Evolutionary conservation across 2,888 invertebrate genomes (phyloP).

Genomic region (Drosophila neoperkinsi): DNA sequence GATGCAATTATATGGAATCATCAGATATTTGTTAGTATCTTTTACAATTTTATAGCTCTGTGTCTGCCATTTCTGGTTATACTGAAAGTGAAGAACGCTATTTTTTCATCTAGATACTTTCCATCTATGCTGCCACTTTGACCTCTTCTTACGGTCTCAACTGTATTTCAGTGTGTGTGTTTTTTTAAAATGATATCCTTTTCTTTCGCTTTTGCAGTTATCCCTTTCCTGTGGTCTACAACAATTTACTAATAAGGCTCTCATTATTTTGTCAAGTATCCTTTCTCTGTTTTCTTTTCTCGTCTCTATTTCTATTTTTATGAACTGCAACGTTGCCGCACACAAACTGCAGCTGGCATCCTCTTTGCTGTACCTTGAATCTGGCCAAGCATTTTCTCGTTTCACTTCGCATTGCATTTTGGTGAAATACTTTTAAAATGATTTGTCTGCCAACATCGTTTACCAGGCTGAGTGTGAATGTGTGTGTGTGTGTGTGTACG

Average conservation of each 20-base stretch:
- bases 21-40: slow-evolving; percentile 8
- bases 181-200: background rate
- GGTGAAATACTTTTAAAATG: slow-evolving; percentile 73
- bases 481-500: slow-evolving; percentile 18
- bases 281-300: background rate
- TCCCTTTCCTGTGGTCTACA: background rate
- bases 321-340: slow-evolving; percentile 16
- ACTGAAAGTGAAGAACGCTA: background rate
- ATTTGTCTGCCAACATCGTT: slow-evolving; percentile 64
- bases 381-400: slow-evolving; percentile 37
- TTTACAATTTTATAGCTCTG: background rate
- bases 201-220: background rate
- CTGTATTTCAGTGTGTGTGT: background rate
- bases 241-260: background rate
- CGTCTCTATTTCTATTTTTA: slow-evolving; percentile 20
- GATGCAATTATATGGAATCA: slow-evolving; percentile 21
- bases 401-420: slow-evolving; percentile 63
- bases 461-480: slow-evolving; percentile 6
- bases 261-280: slow-evolving; percentile 13
- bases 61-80: background rate
- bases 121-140: background rate
- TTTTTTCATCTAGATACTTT: background rate
- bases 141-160: background rate
- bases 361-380: slow-evolving; percentile 24
- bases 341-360: slow-evolving; percentile 27